Base-by-base conservation (phyloP, 1,140 invertebrate genomes). In the Drosophila kurseongensis region DNA sequence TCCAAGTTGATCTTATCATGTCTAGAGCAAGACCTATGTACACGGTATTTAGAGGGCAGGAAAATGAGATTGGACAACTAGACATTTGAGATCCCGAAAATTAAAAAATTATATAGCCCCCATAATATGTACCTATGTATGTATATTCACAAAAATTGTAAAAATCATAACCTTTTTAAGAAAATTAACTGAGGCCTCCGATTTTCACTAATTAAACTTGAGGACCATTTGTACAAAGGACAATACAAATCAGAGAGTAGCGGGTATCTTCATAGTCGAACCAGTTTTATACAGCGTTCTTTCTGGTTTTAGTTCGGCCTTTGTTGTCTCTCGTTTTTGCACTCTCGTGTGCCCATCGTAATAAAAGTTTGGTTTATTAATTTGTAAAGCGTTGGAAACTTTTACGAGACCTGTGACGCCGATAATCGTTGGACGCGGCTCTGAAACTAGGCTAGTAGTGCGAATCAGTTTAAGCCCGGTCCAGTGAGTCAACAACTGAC, bases 321-420 rank as follows among this genome's bases (percentile, higher is more conserved):
- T 50, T 45, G 35, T 38, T 67, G 48, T 60, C 38, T 41, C 51
- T 35, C 32, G 57, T 32, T 18, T 51, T 50, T 32, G 10, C 18
- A 56, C 44, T 60, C 42, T 41, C 41, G 59, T 75, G 60, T 32
- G 32, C 27, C 41, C 45, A 13, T 4, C 45, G 61, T 40, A 52
- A 76, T 86, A 88, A 88, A 86, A 79, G 59, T 80, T 79, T 60
- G 66, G 67, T 89, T 86, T 86, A 88, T 89, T 88, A 89, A 88
- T 88, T 88, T 72, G 79, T 83, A 60, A 80, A 89, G 73, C 83
- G 83, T 76, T 88, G 78, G 82, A 83, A 89, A 80, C 62, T 80
- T 88, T 86, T 89, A 88, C 72, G 83, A 88, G 75, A 56, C 59
- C 78, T 50, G 72, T 42, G 78, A 75, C 57, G 77, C 59, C 74